phyloP scores from a whole-genome alignment of 2,888 invertebrate species.

The Leptothorax acervorum region DNA sequence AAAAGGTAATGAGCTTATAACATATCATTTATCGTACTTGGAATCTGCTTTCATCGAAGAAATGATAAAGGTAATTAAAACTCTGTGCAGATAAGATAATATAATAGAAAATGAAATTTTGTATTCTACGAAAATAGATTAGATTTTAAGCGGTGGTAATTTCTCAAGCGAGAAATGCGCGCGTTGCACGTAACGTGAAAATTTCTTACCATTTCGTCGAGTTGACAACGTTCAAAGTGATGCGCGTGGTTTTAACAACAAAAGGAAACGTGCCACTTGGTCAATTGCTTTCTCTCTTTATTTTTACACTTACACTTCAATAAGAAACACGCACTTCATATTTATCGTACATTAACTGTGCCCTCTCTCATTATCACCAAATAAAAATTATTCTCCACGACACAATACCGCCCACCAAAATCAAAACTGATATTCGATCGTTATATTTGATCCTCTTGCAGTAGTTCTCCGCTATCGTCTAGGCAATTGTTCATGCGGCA shows the following conservation, averaged over 20 bases:
- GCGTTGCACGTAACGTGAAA: neutral
- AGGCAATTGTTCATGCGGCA: neutral
- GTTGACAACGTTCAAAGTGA: neutral
- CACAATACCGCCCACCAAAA: neutral
- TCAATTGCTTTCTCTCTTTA: constrained; percentile 6
- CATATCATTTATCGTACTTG: neutral
- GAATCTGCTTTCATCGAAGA: neutral
- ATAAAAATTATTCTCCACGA: neutral
- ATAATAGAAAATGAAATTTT: neutral
- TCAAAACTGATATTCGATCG: neutral
- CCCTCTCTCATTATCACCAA: neutral
- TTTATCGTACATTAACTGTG: neutral
- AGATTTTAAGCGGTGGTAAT: neutral
- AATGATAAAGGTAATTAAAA: neutral
- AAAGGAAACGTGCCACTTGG: neutral
- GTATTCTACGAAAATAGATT: neutral
- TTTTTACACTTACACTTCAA: constrained; percentile 22
- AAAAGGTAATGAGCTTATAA: neutral
- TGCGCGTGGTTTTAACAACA: neutral
- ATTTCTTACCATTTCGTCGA: constrained; percentile 48
- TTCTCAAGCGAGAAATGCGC: neutral
- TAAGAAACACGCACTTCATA: constrained; percentile 13
- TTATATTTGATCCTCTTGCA: neutral
- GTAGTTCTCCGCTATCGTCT: neutral
- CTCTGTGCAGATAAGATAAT: constrained; percentile 1